Percentiles rank a stretch among this genome's conserved stretches.
Evolutionary conservation across 2,113 vertebrate genomes (phyloP).

Genomic region (Drymodes brunneopygia): DNA sequence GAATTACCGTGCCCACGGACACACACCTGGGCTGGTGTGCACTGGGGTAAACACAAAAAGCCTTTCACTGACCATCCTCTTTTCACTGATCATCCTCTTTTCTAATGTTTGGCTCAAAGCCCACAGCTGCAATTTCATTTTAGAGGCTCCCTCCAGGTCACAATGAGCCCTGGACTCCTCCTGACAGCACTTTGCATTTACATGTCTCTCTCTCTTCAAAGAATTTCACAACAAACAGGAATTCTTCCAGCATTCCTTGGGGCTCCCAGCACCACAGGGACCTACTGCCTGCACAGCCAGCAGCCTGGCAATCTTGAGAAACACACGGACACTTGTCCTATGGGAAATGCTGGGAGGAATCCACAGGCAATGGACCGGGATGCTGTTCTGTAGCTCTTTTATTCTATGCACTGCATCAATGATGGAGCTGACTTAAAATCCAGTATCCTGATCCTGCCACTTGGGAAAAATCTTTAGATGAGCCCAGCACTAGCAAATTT

Average conservation of each 20-base stretch:
- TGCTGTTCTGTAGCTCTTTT: not conserved
- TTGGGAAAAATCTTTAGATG: not conserved
- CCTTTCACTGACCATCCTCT: not conserved
- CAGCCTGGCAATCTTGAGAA: not conserved
- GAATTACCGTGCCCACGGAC: accelerated
- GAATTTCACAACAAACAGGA: not conserved
- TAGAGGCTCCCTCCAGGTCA: not conserved
- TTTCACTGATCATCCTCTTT: not conserved
- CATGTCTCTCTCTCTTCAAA: not conserved
- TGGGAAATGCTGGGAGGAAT: not conserved
- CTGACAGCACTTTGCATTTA: not conserved
- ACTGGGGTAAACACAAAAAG: not conserved
- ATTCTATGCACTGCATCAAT: not conserved
- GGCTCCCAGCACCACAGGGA: not conserved
- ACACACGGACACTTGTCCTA: not conserved
- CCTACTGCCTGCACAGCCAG: not conserved
- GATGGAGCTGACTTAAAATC: not conserved
- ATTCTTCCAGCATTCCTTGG: not conserved
- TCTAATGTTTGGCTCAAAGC: not conserved
- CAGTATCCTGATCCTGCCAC: not conserved
- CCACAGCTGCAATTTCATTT: not conserved
- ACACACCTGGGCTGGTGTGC: not conserved
- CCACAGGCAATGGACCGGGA: not conserved
- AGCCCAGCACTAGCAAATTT: not conserved
- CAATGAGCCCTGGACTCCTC: not conserved